A percentile compares a stretch with the other conserved stretches of the same genome.
phyloP scores from a whole-genome alignment of 2,797 vertebrate species.

The Gymnothorax javanicus region DNA sequence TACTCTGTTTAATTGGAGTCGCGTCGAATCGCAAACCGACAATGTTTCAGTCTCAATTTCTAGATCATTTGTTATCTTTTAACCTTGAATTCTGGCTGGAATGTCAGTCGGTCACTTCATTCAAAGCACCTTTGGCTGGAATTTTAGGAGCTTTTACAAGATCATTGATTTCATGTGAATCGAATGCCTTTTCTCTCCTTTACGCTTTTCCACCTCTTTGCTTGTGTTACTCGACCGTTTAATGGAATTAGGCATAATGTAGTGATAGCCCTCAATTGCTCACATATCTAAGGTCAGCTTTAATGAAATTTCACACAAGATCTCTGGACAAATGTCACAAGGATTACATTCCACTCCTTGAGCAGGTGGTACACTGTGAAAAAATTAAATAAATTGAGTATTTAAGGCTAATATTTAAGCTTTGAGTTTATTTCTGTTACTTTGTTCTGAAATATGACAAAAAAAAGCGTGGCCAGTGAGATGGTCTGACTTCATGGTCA shows the following conservation, averaged over 20 bases:
- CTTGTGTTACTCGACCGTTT: not conserved
- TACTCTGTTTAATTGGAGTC: not conserved
- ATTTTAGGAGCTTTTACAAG: conserved; percentile 13
- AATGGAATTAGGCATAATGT: conserved; percentile 8
- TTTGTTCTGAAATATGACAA: too few relatives aligned
- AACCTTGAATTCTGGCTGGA: not conserved
- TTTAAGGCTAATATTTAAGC: too few relatives aligned
- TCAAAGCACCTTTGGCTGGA: not conserved
- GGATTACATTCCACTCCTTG: not conserved
- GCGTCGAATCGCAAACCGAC: not conserved
- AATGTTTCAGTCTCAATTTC: conserved; percentile 18
- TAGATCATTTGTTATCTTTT: conserved; percentile 21
- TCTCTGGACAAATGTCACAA: not conserved
- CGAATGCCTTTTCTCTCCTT: not conserved
- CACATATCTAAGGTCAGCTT: not conserved
- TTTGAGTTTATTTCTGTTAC: too few relatives aligned
- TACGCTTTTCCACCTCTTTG: conserved; percentile 3
- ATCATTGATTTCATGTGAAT: conserved; percentile 9
- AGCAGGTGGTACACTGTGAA: too few relatives aligned
- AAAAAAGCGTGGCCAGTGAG: too few relatives aligned
- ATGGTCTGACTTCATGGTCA: too few relatives aligned
- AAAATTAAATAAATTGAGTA: too few relatives aligned
- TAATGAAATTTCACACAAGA: not conserved
- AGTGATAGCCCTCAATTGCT: not conserved
- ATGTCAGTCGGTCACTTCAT: not conserved